Percentiles rank a stretch among this genome's conserved stretches.
Evolutionary conservation across 2,797 vertebrate species (phyloP).

Genomic region (Epinephelus coioides): DNA sequence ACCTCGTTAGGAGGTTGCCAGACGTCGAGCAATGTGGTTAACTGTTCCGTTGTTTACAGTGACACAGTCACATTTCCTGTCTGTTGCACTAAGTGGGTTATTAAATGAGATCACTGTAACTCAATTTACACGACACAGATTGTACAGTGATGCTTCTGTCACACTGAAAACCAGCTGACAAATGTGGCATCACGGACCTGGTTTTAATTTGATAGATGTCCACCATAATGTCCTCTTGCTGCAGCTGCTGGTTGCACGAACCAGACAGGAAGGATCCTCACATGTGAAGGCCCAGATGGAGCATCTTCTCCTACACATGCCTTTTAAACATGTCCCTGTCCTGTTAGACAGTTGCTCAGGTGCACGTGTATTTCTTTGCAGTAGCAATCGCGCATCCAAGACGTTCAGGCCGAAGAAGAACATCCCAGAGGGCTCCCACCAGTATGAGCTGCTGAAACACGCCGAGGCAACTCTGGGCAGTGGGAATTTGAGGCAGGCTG

Average conservation of each 20-base stretch:
- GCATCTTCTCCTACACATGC: neutral
- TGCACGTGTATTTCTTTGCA: slow-evolving; percentile 63
- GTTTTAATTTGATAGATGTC: neutral
- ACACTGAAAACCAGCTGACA: slow-evolving; percentile 10
- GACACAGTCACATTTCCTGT: slow-evolving; percentile 50
- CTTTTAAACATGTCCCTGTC: neutral
- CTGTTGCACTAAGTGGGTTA: neutral
- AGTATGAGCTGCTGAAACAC: slow-evolving; percentile 96
- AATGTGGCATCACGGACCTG: slow-evolving; percentile 1
- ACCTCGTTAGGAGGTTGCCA: neutral
- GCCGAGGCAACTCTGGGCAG: slow-evolving; percentile 96
- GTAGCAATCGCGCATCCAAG: slow-evolving; percentile 94
- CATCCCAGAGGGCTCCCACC: slow-evolving; percentile 96
- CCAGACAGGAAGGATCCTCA: slow-evolving; percentile 20
- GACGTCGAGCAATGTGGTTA: neutral
- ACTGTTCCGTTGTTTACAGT: slow-evolving; percentile 37
- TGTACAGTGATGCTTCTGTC: neutral
- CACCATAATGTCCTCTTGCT: neutral
- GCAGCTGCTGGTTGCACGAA: slow-evolving; percentile 13
- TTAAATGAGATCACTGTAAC: neutral
- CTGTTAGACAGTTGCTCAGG: neutral
- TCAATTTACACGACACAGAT: neutral
- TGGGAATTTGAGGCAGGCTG: slow-evolving; percentile 95
- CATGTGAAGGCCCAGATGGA: slow-evolving; percentile 18
- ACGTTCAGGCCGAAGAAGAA: slow-evolving; percentile 99